Evolutionary conservation across 1,140 invertebrate species (phyloP), one percentile per base, ranked within the genome.

Genomic region (Dinothrombium tinctorium): DNA sequence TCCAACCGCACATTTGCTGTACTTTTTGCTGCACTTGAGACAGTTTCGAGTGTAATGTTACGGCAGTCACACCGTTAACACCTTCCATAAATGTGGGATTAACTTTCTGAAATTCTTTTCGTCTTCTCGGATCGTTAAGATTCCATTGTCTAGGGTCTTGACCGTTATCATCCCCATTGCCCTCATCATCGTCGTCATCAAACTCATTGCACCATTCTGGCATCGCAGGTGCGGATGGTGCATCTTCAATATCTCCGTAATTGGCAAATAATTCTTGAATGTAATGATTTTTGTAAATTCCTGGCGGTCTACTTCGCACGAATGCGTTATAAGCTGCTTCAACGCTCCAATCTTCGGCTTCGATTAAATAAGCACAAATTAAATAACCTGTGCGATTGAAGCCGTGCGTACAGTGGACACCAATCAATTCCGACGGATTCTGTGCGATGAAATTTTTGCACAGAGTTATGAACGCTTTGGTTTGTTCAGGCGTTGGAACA

Each of bases 331-430:
- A 51, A 0, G 81, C 82, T 15, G 74, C 73, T 43, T 82, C 77
- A 3, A 90, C 64, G 55, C 72, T 58, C 60, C 59, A 67, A 6
- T 57, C 53, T 22, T 74, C 59, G 42, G 70, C 66, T 61, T 84
- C 71, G 5, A 95, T 76, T 51, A 98, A 66, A 59, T 80, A 99
- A 2, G 81, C 73, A 36, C 74, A 69, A 37, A 98, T 79, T 1
- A 98, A 62, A 56, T 95, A 99, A 8, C 68, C 94, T 20, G 87
- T 95, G 50, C 94, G 66, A 59, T 99, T 99, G 54, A 96, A 99
- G 0, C 92, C 94, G 65, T 99, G 92, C 1, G 92, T 99, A 55
- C 92, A 99, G 57, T 99, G 94, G 23, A 99, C 76, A 33, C 73
- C 51, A 23, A 53, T 51, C 11, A 44, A 36, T 35, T 46, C 35